These are phyloP conservation scores for Mimas tiliae DNA, from an alignment of 2,888 invertebrate species.

Conservation along the genomic window DNA sequence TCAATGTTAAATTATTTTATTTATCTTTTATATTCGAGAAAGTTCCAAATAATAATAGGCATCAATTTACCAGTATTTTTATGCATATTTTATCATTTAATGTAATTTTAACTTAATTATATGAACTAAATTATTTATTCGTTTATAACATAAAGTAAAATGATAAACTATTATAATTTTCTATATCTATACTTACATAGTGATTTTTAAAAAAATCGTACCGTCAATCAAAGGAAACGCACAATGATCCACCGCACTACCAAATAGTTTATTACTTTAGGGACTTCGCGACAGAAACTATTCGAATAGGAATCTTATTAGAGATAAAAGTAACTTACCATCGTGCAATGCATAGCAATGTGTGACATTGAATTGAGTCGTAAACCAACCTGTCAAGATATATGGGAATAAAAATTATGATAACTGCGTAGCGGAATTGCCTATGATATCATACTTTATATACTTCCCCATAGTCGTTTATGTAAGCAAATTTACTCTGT, in stretches of 20 bases:
- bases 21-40: no score
- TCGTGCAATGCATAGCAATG: slow-evolving; percentile 74
- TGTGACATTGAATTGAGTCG: slow-evolving; percentile 53
- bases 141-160: no score
- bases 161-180: background rate
- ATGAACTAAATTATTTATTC: no score
- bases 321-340: slow-evolving; percentile 78
- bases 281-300: slow-evolving; percentile 68
- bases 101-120: no score
- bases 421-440: slow-evolving; percentile 36
- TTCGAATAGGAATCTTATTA: slow-evolving; percentile 80
- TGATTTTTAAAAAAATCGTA: slow-evolving; percentile 33
- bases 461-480: background rate
- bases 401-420: slow-evolving; percentile 54
- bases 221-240: slow-evolving; percentile 53
- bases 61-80: no score
- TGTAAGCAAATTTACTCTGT: slow-evolving; percentile 10
- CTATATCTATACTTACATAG: background rate
- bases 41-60: no score
- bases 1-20: no score
- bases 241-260: slow-evolving; percentile 47
- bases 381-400: slow-evolving; percentile 59
- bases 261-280: slow-evolving; percentile 79
- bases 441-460: background rate
- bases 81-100: no score